Evolutionary conservation across 2,888 invertebrate species (phyloP).

Genomic region (Torymus tubicola): DNA sequence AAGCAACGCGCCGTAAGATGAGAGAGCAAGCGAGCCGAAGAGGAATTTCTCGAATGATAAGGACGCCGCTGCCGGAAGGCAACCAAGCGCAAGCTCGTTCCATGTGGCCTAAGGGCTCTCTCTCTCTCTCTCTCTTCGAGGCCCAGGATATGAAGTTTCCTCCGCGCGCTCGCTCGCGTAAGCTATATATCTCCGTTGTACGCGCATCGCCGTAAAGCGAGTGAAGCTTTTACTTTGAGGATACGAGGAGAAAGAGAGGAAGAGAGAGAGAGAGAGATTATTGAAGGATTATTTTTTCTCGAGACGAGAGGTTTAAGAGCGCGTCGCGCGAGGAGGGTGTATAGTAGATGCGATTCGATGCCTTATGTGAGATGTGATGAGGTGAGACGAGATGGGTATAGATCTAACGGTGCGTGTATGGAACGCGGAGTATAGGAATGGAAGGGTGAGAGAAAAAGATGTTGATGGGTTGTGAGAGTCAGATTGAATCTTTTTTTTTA

Average conservation of each 20-base stretch:
- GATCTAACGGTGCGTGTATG: too few relatives aligned
- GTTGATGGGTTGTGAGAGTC: too few relatives aligned
- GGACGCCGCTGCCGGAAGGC: constrained; percentile 36
- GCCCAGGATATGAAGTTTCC: constrained; percentile 44
- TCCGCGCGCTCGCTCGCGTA: neutral
- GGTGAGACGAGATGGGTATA: too few relatives aligned
- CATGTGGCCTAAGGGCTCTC: constrained; percentile 36
- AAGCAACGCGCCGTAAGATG: constrained; percentile 4
- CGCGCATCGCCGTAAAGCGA: neutral
- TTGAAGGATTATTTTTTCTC: constrained; percentile 15
- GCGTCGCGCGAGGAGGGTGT: too few relatives aligned
- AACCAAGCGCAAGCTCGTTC: constrained; percentile 44
- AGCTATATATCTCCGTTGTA: constrained; percentile 2
- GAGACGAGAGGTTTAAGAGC: too few relatives aligned
- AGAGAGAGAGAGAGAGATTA: constrained; percentile 8
- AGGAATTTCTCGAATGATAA: constrained; percentile 63
- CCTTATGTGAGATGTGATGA: too few relatives aligned
- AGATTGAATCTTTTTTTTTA: too few relatives aligned
- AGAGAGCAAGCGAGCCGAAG: constrained; percentile 47
- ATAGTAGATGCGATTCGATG: too few relatives aligned
- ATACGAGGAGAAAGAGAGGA: neutral
- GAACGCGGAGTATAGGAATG: too few relatives aligned
- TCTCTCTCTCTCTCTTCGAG: neutral
- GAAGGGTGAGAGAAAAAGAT: too few relatives aligned
- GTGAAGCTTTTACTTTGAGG: constrained; percentile 10